Conservation (phyloP, 2,888 invertebrate species). For the Drosophila suboccidentalis region DNA sequence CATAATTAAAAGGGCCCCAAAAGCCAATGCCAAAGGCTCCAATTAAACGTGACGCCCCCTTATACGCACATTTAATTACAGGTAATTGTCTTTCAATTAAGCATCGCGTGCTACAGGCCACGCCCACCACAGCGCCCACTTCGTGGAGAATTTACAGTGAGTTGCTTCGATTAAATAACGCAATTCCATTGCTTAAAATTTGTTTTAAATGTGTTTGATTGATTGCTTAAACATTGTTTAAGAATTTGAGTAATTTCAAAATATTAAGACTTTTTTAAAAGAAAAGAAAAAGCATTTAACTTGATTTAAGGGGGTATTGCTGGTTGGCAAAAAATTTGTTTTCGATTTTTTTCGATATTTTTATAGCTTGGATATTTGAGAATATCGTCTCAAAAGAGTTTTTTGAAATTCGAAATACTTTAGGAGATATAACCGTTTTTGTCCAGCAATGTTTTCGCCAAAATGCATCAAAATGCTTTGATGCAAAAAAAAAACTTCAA, state of each 20-base stretch:
- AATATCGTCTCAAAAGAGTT: no score
- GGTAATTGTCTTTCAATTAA: constrained; percentile 79
- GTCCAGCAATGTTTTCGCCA: no score
- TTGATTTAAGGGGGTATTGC: no score
- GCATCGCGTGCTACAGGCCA: constrained; percentile 60
- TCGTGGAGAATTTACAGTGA: not conserved
- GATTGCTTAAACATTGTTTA: constrained; percentile 3
- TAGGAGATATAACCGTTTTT: no score
- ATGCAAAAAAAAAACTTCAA: no score
- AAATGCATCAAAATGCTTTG: no score
- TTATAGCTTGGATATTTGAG: no score
- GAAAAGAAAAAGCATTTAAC: no score
- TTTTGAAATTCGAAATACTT: no score
- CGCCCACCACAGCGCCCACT: constrained; percentile 34
- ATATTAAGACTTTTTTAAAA: not conserved
- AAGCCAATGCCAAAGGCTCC: constrained; percentile 25
- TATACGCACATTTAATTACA: constrained; percentile 70
- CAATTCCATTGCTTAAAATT: constrained; percentile 6
- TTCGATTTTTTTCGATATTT: no score
- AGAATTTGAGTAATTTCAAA: not conserved
- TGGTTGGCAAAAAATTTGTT: no score
- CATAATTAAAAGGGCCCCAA: constrained; percentile 66
- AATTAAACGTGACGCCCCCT: constrained; percentile 72
- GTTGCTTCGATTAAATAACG: not conserved
- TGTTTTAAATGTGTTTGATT: constrained; percentile 7